Evolutionary conservation across 2,113 vertebrate species (phyloP).

Genomic region (Hyla sarda): DNA sequence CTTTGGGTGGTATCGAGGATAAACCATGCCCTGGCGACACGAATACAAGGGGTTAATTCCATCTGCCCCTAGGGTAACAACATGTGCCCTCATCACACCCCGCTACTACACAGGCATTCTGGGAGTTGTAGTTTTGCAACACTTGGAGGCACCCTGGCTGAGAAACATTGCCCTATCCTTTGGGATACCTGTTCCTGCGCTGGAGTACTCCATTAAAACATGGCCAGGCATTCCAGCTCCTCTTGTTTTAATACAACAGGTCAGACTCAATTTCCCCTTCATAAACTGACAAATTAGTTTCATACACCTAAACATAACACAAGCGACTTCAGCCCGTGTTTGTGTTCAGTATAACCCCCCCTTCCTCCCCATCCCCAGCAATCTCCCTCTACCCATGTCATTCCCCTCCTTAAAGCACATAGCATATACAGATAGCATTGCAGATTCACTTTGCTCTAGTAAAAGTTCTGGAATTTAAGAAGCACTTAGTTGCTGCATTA

Average conservation of each 20-base stretch:
- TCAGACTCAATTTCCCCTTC: conserved; percentile 54
- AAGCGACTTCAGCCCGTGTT: conserved; percentile 67
- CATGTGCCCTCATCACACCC: too few species aligned
- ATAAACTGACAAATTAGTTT: conserved; percentile 70
- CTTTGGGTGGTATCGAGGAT: too few species aligned
- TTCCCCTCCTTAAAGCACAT: conserved; percentile 16
- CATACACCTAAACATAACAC: conserved; percentile 64
- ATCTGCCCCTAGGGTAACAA: too few species aligned
- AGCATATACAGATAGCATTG: conserved; percentile 73
- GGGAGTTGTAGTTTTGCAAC: too few species aligned
- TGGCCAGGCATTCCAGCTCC: neutral
- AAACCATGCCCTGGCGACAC: too few species aligned
- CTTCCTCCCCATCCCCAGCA: conserved; percentile 60
- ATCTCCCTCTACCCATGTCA: conserved; percentile 25
- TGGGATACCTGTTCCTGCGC: too few species aligned
- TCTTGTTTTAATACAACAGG: conserved; percentile 48
- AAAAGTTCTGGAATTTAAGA: conserved; percentile 89
- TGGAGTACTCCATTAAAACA: too few species aligned
- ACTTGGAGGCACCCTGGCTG: too few species aligned
- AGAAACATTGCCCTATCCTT: too few species aligned
- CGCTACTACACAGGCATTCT: too few species aligned
- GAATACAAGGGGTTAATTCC: too few species aligned
- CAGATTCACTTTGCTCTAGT: conserved; percentile 74
- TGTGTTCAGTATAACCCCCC: conserved; percentile 40
- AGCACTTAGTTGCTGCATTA: conserved; percentile 86